Evolutionary conservation across 2,113 vertebrate genomes (phyloP), one percentile per base, ranked within the genome.

Genomic region (Beaufortia kweichowensis): DNA sequence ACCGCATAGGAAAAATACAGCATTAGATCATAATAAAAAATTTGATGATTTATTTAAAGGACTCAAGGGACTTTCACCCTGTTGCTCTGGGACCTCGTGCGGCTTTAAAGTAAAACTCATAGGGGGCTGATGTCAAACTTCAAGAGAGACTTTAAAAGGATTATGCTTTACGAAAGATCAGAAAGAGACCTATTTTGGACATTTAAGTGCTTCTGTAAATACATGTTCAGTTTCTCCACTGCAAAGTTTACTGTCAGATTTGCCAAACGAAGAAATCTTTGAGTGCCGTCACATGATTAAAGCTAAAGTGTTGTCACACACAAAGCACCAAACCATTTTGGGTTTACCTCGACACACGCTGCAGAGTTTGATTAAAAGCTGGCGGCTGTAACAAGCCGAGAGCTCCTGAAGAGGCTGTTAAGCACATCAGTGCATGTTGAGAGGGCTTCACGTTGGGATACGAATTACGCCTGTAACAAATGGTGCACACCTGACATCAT

Each of bases 31-130:
- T 23, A 80, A 76, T 82, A 76, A 83, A n/a, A n/a, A 85, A 83
- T 63, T 69, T 66, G 75, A 82, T 89, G 83, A 89, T 87, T 89
- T 88, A 89, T 89, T 89, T 75, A 86, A 66, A 82, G 76, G 80
- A 72, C 85, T 85, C 83, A 73, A 24, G 78, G 78, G 83, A 83
- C 81, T 86, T 89, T 85, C 79, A 79, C 64, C 84, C 82, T 86
- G 80, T 84, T 89, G 85, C 87, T 87, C 76, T 81, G 83, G 82
- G 82, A 79, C 85, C 48, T n/a, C 5, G 83, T 85, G 85, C 82
- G 24, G 56, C 87, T 90, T 85, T 87, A 84, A 89, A 89, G 82
- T 82, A 77, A 76, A 77, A 61, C 84, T 73, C 53, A 79, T 74
- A 82, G 74, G 26, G 75, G 35, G 24, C 41, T 76, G 72, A 84